phyloP scores from a whole-genome alignment of 2,888 invertebrate genomes.

The Tethea ocularis region DNA sequence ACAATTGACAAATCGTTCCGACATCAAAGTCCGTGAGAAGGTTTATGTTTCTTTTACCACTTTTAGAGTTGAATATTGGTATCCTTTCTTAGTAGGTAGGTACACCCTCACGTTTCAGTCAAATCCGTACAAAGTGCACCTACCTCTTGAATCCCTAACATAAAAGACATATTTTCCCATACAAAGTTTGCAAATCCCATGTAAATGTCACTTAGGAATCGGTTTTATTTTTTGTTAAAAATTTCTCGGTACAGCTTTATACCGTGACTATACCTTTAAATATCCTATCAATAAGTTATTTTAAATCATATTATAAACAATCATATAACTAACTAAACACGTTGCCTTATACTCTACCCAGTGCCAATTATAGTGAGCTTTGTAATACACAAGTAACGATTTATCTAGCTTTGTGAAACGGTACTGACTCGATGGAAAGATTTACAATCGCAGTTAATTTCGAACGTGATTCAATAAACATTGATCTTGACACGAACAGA shows the following conservation, averaged over 20 bases:
- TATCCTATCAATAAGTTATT: no score
- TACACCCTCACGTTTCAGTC: no score
- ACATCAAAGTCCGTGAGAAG: not conserved
- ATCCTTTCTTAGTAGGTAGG: no score
- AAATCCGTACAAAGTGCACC: no score
- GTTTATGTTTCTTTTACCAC: not conserved
- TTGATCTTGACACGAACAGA: slow-evolving; percentile 62
- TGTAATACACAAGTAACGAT: slow-evolving; percentile 1
- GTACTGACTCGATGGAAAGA: not conserved
- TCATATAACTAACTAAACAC: not conserved
- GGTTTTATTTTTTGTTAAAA: no score
- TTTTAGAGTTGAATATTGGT: no score
- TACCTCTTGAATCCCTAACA: no score
- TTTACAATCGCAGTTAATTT: slow-evolving; percentile 17
- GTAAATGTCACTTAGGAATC: no score
- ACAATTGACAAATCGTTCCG: not conserved
- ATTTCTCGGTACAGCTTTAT: no score
- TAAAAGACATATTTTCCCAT: no score
- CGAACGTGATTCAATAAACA: slow-evolving; percentile 33
- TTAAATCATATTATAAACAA: not conserved
- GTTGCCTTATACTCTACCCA: slow-evolving; percentile 2
- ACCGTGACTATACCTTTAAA: no score
- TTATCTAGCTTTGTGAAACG: not conserved
- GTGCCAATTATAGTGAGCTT: not conserved
- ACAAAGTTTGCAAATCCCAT: no score